These are phyloP conservation scores for Coenonympha glycerion DNA, from an alignment of 2,888 invertebrate species.

Conservation along the genomic window DNA sequence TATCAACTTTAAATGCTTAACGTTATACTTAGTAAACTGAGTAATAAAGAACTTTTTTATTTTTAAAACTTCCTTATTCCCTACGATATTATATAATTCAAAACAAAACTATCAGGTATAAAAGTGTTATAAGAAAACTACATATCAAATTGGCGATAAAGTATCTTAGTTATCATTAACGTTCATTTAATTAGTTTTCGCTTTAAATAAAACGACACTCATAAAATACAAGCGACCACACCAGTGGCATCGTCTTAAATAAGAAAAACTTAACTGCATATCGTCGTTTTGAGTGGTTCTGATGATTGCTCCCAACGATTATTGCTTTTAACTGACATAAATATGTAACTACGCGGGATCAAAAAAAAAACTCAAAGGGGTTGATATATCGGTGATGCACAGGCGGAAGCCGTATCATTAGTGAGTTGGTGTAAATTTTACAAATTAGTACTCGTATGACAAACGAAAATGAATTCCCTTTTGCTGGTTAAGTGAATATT, in stretches of 20 bases:
- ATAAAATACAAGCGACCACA: slow-evolving; percentile 20
- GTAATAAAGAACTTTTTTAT: background rate
- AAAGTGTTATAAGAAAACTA: background rate
- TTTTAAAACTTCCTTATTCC: background rate
- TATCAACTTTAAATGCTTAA: background rate
- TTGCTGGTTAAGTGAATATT: slow-evolving; percentile 43
- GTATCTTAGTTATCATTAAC: background rate
- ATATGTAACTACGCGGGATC: slow-evolving; percentile 45
- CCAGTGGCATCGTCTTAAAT: slow-evolving; percentile 10
- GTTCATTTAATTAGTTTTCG: slow-evolving; percentile 1
- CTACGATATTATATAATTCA: background rate
- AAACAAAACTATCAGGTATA: background rate
- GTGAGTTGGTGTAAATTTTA: slow-evolving; percentile 63
- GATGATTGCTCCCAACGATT: slow-evolving; percentile 50
- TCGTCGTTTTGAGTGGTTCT: slow-evolving; percentile 55
- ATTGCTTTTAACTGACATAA: slow-evolving; percentile 66
- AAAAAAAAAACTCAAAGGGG: slow-evolving; percentile 42
- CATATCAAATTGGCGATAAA: background rate
- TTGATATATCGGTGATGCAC: slow-evolving; percentile 58
- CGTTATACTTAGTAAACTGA: background rate
- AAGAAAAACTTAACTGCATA: slow-evolving; percentile 50
- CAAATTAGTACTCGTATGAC: slow-evolving; percentile 72
- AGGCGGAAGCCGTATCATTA: slow-evolving; percentile 68
- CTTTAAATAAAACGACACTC: background rate
- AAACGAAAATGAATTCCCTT: slow-evolving; percentile 69